These are phyloP conservation scores for Podarcis siculus DNA, from an alignment of 2,797 vertebrate genomes.

Conservation along the genomic window DNA sequence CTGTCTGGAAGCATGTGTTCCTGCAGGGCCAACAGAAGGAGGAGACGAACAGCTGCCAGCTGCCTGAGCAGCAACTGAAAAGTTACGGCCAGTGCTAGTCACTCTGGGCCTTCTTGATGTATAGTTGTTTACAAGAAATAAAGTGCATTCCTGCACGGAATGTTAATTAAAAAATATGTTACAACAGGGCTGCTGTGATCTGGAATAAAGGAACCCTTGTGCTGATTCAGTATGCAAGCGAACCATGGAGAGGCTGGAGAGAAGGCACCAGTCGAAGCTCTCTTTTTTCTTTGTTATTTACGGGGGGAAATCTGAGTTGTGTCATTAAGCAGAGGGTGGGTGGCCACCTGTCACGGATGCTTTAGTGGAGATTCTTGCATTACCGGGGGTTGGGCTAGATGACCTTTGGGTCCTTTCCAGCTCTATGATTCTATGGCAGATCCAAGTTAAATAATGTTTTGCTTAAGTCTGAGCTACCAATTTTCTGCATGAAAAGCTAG, in stretches of 20 bases:
- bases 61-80: not conserved
- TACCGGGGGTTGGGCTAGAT: no score
- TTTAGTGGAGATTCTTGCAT: no score
- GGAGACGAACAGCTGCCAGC: not conserved
- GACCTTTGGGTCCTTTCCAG: no score
- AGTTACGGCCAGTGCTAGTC: fast-evolving
- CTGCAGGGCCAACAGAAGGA: not conserved
- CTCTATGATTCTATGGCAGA: no score
- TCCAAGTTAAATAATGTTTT: no score
- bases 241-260: not conserved
- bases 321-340: no score
- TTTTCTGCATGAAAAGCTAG: no score
- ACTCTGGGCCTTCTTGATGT: not conserved
- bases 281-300: not conserved
- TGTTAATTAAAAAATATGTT: not conserved
- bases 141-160: slow-evolving; percentile 2
- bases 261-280: not conserved
- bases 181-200: not conserved
- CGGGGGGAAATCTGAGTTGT: no score
- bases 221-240: not conserved
- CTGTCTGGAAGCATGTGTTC: fast-evolving
- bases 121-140: not conserved
- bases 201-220: slow-evolving; percentile 23
- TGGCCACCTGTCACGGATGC: no score
- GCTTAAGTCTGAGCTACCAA: no score